phyloP scores from a whole-genome alignment of 2,888 invertebrate species.

The Candidula unifasciata region DNA sequence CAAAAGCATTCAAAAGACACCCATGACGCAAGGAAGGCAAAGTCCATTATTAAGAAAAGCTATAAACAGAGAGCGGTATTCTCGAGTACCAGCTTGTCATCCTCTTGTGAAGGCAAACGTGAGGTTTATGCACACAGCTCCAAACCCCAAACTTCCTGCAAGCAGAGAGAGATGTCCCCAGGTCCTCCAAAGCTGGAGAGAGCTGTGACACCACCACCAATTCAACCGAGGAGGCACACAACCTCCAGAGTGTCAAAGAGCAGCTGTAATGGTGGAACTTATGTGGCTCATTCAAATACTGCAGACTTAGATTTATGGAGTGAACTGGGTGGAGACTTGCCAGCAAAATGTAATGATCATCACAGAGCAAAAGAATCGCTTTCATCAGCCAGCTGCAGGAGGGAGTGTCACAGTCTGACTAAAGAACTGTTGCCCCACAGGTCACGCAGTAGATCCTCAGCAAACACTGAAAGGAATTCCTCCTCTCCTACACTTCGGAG shows the following conservation, averaged over 20 bases:
- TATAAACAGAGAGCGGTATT: slow-evolving; percentile 1
- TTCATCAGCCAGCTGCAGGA: neutral
- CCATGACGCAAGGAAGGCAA: neutral
- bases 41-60: neutral
- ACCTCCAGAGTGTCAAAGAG: neutral
- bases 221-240: neutral
- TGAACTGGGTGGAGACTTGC: neutral
- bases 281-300: neutral
- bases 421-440: neutral
- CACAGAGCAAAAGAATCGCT: neutral
- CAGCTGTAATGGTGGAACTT: neutral
- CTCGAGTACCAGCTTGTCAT: neutral
- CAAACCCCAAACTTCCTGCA: neutral
- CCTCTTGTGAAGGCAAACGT: neutral
- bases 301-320: neutral
- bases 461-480: neutral
- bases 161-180: slow-evolving; percentile 20
- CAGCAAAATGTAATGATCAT: neutral
- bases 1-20: neutral
- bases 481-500: neutral
- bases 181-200: slow-evolving; percentile 45
- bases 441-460: neutral
- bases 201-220: slow-evolving; percentile 37
- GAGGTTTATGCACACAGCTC: neutral
- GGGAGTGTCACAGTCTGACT: neutral